These are phyloP conservation scores for Acronicta psi DNA, from an alignment of 2,888 invertebrate genomes.

Conservation along the genomic window DNA sequence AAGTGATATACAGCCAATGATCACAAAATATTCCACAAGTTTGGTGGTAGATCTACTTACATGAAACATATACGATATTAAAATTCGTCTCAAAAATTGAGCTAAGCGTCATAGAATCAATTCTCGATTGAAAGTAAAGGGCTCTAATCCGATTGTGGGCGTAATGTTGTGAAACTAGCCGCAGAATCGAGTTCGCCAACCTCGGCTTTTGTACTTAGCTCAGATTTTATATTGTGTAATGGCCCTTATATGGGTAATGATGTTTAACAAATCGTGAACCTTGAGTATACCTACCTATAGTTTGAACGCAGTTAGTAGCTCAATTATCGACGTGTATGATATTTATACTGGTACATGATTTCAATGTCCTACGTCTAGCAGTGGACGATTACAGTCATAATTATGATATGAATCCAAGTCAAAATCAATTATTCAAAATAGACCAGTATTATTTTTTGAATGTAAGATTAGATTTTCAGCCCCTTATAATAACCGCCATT, in stretches of 20 bases:
- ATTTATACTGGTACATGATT: background rate
- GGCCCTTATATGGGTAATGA: slow-evolving; percentile 5
- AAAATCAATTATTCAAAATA: no score
- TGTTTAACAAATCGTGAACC: slow-evolving; percentile 4
- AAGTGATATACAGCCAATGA: background rate
- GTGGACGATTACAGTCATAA: no score
- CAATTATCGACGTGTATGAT: no score
- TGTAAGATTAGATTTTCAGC: no score
- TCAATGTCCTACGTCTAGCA: no score
- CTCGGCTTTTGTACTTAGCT: slow-evolving; percentile 24
- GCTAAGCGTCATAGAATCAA: slow-evolving; percentile 18
- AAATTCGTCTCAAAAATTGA: slow-evolving; percentile 18
- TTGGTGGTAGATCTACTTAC: no score
- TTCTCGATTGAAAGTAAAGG: slow-evolving; percentile 48
- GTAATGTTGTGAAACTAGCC: slow-evolving; percentile 45
- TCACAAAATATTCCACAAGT: background rate
- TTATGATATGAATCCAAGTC: no score
- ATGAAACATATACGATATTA: no score
- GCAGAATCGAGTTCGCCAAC: slow-evolving; percentile 23
- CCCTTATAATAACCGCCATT: no score
- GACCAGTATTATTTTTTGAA: no score
- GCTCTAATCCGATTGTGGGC: slow-evolving; percentile 44
- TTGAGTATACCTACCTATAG: no score
- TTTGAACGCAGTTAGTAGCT: background rate
- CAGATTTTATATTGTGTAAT: slow-evolving; percentile 25